Base-by-base conservation (phyloP, 2,888 invertebrate species). In the Acrobasis suavella region DNA sequence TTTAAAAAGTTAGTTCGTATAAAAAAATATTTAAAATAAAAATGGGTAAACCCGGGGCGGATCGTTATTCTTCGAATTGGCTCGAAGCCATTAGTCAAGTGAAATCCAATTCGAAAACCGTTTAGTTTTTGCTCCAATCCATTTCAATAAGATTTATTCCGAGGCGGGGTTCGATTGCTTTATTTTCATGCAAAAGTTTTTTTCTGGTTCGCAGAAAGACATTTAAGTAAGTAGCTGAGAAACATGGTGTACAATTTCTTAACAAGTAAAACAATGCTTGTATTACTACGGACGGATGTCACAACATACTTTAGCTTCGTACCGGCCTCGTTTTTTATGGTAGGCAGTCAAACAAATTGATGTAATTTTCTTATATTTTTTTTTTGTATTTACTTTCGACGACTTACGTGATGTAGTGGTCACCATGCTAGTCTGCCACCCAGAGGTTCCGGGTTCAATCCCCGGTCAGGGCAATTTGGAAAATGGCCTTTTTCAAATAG, bases 111-210 rank as follows among this genome's bases (percentile, higher is more conserved):
- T 55, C 39, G 16, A 16, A 39, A 16, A 15, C 15, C 55, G 55
- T 55, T 55, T 39, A 39, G 38, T 55, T 55, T 55, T 55, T 55
- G 39, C 38, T 38, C 39, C 55, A 39, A 38, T 55, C 55, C 55
- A 55, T 55, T 46, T 14, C 39, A 55, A 39, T 10, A 15, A 55
- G 55, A 55, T 55, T 55, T 55, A 55, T 55, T 52, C 15, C 55
- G 39, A 39, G 39, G 16, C 14, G 16, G 38, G 55, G 39, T 55
- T 38, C 55, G 55, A 39, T 55, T 39, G 16, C 55, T 55, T 39
- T 39, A 55, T 55, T 39, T 55, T 39, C 10, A 55, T 55, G 55
- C 39, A 15, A 55, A 55, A 39, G 6, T 55, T 10, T 55, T 55
- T 55, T 22, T 15, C 8, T 54, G 10, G 39, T 16, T 15, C 39